phyloP scores from a whole-genome alignment of 1,140 invertebrate genomes.

The Helicoverpa armigera region DNA sequence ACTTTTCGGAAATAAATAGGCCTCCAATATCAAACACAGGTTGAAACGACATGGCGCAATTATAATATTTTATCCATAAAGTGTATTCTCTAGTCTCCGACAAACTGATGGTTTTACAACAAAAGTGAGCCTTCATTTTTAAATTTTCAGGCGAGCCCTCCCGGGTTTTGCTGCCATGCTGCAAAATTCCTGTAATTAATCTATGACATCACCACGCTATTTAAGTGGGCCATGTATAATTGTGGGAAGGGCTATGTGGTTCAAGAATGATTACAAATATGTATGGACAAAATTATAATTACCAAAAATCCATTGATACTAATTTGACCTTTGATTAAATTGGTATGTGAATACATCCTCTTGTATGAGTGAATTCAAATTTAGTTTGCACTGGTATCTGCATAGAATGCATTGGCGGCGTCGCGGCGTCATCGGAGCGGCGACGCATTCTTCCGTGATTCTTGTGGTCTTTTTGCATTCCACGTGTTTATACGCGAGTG shows the following conservation, averaged over 20 bases:
- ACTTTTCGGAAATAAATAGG: too few species aligned
- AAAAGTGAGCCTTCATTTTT: conserved; percentile 41
- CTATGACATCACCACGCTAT: conserved; percentile 49
- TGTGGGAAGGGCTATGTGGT: not conserved
- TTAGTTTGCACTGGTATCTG: conserved; percentile 33
- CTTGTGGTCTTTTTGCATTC: conserved; percentile 72
- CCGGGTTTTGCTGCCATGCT: conserved; percentile 21
- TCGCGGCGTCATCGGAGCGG: conserved; percentile 49
- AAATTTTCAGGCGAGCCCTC: conserved; percentile 31
- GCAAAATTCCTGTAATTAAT: conserved; percentile 54
- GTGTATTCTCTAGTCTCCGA: not conserved
- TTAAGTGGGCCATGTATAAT: conserved; percentile 3
- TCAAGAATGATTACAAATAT: not conserved
- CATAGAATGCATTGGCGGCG: conserved; percentile 36
- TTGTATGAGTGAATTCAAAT: conserved; percentile 17
- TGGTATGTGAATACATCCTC: not conserved
- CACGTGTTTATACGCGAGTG: conserved; percentile 65
- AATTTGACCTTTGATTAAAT: too few species aligned
- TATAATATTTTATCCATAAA: too few species aligned
- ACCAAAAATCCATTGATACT: too few species aligned
- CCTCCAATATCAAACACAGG: not conserved
- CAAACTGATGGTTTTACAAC: conserved; percentile 39
- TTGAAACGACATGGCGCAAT: not conserved
- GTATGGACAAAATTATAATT: not conserved
- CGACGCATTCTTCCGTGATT: conserved; percentile 68